Percentiles rank a stretch among this genome's conserved stretches.
Conservation (phyloP, 2,113 vertebrate species). For the Periophthalmus modestus region DNA sequence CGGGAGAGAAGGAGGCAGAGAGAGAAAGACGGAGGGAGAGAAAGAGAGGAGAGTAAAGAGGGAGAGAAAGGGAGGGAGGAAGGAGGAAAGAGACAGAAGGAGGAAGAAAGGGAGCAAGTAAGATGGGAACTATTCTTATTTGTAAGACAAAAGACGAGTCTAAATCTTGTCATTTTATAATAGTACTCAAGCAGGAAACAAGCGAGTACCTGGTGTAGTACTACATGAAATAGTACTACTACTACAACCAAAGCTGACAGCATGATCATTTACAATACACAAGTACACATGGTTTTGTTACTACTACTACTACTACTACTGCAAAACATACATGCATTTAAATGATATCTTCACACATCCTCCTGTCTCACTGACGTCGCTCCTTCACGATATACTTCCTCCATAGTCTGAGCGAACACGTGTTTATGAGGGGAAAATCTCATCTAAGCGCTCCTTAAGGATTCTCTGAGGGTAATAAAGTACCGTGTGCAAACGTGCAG, state of each 20-base stretch:
- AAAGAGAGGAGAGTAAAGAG: too few relatives aligned
- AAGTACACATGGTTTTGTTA: too few relatives aligned
- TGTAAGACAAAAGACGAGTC: neutral
- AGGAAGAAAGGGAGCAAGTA: too few relatives aligned
- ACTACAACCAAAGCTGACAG: neutral
- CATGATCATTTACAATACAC: neutral
- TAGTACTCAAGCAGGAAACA: too few relatives aligned
- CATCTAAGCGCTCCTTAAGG: conserved; percentile 1
- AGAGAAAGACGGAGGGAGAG: too few relatives aligned
- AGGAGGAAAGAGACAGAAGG: too few relatives aligned
- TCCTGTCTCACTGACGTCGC: neutral
- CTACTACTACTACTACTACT: too few relatives aligned
- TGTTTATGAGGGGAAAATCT: conserved; percentile 1
- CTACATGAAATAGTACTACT: neutral
- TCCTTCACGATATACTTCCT: conserved; percentile 12
- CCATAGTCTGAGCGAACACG: neutral
- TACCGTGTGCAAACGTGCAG: neutral
- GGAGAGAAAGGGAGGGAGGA: too few relatives aligned
- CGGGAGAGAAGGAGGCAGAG: too few relatives aligned
- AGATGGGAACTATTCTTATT: neutral
- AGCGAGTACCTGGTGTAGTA: neutral
- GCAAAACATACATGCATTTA: too few relatives aligned
- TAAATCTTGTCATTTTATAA: neutral
- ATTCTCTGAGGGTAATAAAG: conserved; percentile 1
- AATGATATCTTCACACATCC: neutral